Evolutionary conservation across 2,797 vertebrate species (phyloP).

Genomic region (Australoheros facetus): DNA sequence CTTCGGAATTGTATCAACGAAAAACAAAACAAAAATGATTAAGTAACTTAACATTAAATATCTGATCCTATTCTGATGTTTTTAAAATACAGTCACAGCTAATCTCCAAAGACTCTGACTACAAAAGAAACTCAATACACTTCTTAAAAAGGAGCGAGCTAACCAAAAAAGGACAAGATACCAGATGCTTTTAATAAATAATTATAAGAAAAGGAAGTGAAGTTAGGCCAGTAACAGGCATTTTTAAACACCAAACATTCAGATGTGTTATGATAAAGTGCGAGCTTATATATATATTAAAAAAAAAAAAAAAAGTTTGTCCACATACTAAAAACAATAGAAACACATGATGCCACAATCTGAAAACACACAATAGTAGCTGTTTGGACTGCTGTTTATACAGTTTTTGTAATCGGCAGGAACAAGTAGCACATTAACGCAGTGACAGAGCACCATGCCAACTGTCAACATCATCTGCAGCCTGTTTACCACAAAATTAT

Average conservation of each 20-base stretch:
- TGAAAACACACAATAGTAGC: neutral
- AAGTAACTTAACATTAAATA: neutral
- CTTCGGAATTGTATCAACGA: neutral
- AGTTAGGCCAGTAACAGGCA: too few species aligned
- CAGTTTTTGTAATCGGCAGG: neutral
- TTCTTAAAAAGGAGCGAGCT: neutral
- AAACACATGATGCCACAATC: neutral
- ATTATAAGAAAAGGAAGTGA: neutral
- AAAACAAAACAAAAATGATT: neutral
- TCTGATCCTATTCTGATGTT: neutral
- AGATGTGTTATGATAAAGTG: neutral
- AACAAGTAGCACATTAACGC: neutral
- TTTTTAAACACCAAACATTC: neutral
- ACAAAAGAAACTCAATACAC: neutral
- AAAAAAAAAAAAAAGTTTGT: neutral
- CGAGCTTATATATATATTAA: neutral
- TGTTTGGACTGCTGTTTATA: neutral
- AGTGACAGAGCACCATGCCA: neutral
- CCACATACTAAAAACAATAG: neutral
- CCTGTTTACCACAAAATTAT: neutral
- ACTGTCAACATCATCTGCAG: neutral
- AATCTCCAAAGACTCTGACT: neutral
- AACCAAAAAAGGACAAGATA: neutral
- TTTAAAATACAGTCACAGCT: neutral
- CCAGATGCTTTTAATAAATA: neutral